Evolutionary conservation across 2,888 invertebrate species (phyloP), one percentile per base, ranked within the genome.

Genomic region (Meliscaeva auricollis): DNA sequence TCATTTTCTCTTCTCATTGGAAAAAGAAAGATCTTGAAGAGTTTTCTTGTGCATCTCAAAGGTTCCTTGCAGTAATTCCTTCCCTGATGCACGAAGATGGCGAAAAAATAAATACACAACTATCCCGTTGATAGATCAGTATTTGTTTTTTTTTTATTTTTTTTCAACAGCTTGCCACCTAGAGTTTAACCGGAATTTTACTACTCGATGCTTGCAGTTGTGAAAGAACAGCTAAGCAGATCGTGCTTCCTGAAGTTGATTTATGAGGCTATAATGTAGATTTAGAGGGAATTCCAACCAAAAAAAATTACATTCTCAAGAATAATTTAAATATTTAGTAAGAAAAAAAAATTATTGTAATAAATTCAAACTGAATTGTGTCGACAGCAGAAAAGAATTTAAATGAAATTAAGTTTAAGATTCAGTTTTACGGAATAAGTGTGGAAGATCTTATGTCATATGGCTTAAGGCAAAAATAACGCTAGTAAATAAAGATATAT

Each of bases 171-270:
- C 72, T 58, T 80, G 69, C 80, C 80, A 80, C 80, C 80, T 81
- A 81, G 76, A 66, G 81, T 72, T 81, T 76, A 81, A 76, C 76
- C 35, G 76, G 81, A 66, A 81, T 76, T 81, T 81, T 66, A 76
- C 35, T 35, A 48, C 58, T 58, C 3, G 8, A 32, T 35, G 4
- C 6, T 35, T 58, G 32, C 9, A 38, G 35, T 58, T 58, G 17
- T 17, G 13, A 15, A 58, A 20, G 58, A 58, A 38, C 35, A 58
- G 20, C 41, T 44, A 62, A 62, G 62, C 22, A 62, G 62, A 26
- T 62, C 44, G 62, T 62, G 62, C 62, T 62, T 62, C 62, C 62
- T 62, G 62, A 62, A 62, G 41, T 62, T 62, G 62, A 62, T 62
- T 62, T 62, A 62, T 62, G 62, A 62, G 38, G 20, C 20, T 20